These are phyloP conservation scores for Drosophila engyochracea DNA, from an alignment of 2,888 invertebrate genomes.

Conservation along the genomic window DNA sequence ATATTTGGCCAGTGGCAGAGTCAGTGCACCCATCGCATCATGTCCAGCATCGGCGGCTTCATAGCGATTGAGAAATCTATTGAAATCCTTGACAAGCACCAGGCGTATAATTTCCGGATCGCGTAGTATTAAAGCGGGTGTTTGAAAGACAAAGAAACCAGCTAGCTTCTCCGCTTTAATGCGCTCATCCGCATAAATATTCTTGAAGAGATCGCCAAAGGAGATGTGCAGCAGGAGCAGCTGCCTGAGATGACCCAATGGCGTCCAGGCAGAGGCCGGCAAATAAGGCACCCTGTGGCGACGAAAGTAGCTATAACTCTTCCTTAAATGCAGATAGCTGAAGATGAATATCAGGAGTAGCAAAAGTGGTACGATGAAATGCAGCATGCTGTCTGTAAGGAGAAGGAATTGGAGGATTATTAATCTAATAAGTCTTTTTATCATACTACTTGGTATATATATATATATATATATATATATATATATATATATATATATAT, in stretches of 20 bases:
- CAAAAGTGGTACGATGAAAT: slow-evolving; percentile 26
- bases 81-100: slow-evolving; percentile 83
- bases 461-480: too few relatives aligned
- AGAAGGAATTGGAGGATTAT: background rate
- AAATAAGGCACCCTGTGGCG: slow-evolving; percentile 77
- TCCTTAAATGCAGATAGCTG: slow-evolving; percentile 39
- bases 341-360: slow-evolving; percentile 33
- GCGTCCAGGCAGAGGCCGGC: slow-evolving; percentile 67
- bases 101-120: slow-evolving; percentile 85
- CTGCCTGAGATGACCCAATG: slow-evolving; percentile 84
- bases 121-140: slow-evolving; percentile 84
- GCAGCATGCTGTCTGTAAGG: slow-evolving; percentile 37
- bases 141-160: slow-evolving; percentile 85
- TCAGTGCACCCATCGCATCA: slow-evolving; percentile 74
- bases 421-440: background rate
- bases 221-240: slow-evolving; percentile 80
- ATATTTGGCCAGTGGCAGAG: slow-evolving; percentile 79
- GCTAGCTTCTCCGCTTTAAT: slow-evolving; percentile 64
- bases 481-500: too few relatives aligned
- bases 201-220: slow-evolving; percentile 80
- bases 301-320: slow-evolving; percentile 73
- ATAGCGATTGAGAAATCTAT: slow-evolving; percentile 79
- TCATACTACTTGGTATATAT: background rate
- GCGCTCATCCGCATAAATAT: slow-evolving; percentile 76
- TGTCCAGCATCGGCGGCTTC: slow-evolving; percentile 74